These are phyloP conservation scores for Piezodorus guildinii DNA, from an alignment of 1,140 invertebrate genomes.

Conservation along the genomic window DNA sequence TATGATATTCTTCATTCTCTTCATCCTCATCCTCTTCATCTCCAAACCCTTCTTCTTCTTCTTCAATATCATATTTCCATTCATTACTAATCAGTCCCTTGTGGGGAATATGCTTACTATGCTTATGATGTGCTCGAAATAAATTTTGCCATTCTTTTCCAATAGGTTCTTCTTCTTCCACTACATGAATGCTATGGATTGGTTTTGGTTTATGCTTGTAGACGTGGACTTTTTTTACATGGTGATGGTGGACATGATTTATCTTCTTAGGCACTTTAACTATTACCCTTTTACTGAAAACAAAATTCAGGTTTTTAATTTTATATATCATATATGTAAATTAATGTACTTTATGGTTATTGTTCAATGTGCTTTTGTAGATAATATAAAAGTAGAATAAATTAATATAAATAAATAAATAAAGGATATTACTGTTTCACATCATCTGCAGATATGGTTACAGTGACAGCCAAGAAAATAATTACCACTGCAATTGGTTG, in stretches of 20 bases:
- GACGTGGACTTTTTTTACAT: constrained; percentile 16
- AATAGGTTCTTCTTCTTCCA: neutral
- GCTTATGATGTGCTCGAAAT: neutral
- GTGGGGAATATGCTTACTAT: neutral
- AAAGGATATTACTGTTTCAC: no score
- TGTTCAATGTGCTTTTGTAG: no score
- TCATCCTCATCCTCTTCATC: neutral
- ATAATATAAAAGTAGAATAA: no score
- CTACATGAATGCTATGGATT: constrained; percentile 12
- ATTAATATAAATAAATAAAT: no score
- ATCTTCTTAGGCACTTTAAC: constrained; percentile 19
- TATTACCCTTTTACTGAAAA: constrained; percentile 19
- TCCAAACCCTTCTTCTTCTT: neutral
- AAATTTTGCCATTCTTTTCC: neutral
- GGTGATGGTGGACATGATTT: constrained; percentile 20
- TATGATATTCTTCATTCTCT: neutral
- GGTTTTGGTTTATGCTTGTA: constrained; percentile 11
- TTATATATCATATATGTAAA: no score
- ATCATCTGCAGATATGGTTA: no score
- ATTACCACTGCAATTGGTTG: no score
- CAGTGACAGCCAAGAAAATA: no score
- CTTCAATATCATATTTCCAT: neutral
- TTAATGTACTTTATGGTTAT: no score
- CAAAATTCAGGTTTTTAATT: neutral
- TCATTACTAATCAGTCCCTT: no score